These are phyloP conservation scores for Malthinus flaveolus DNA, from an alignment of 2,888 invertebrate species.

Conservation along the genomic window DNA sequence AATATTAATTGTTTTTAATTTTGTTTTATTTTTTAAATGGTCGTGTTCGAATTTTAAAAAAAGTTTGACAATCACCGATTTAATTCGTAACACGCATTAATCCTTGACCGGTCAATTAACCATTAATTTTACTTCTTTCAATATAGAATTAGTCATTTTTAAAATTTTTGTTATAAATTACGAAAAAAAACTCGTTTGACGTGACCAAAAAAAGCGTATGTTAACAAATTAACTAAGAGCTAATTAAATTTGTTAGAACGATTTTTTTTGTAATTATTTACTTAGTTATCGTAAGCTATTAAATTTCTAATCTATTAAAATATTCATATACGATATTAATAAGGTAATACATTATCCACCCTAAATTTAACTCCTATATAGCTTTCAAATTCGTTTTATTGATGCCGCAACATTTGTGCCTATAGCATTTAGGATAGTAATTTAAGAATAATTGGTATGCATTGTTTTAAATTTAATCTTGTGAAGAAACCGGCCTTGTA, in stretches of 20 bases:
- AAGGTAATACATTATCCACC: conserved; percentile 21
- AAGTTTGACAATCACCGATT: no score
- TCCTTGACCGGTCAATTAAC: no score
- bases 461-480: conserved; percentile 56
- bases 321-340: conserved; percentile 11
- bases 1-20: not conserved
- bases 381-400: conserved; percentile 24
- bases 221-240: no score
- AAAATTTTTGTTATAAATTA: no score
- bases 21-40: not conserved
- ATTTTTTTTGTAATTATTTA: conserved; percentile 1
- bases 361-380: conserved; percentile 13
- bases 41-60: not conserved
- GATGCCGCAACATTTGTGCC: conserved; percentile 24
- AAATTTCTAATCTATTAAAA: not conserved
- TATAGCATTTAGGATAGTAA: conserved; percentile 38
- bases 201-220: no score
- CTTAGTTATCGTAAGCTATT: no score
- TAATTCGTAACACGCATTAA: no score
- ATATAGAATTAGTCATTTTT: no score
- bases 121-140: no score
- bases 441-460: conserved; percentile 49
- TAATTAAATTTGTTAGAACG: no score
- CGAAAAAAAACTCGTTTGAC: no score
- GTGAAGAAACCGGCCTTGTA: conserved; percentile 54